Evolutionary conservation across 2,797 vertebrate species (phyloP), one percentile per base, ranked within the genome.

Genomic region (Sebastolobus altivelis): DNA sequence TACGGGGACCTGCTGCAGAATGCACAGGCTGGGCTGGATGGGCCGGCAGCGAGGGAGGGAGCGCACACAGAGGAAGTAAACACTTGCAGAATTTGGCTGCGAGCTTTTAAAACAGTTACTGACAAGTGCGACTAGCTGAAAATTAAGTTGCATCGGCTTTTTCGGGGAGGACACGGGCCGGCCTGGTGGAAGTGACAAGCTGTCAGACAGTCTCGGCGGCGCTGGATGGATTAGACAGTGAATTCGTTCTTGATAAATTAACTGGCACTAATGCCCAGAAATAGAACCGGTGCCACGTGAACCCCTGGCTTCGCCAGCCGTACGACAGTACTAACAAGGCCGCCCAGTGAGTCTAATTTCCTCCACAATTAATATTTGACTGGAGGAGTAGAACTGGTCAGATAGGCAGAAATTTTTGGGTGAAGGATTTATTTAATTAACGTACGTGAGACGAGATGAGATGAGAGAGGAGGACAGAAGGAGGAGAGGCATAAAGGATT

Each of bases 331-430:
- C 87, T 92, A 91, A 94, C 90, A 92, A 88, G 85, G 74, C 88
- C 33, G 65, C 84, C 86, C 80, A 79, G 83, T 11, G 72, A 88
- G 81, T 92, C 76, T 89, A 79, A 93, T 94, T 91, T 93, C 84
- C 88, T 89, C 70, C 49, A 92, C 92, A 94, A 94, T 95, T 94
- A 92, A 93, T 94, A 92, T 89, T 87, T 92, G 80, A 93, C 84
- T 79, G 71, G 55, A 49, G 65, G 84, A 79, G 73, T 56, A 55
- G 72, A 79, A 87, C 81, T 72, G 75, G 67, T 87, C 82, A 75
- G 80, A 87, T 52, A 68, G 80, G 66, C 82, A 89, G 80, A 89
- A 88, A 81, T 75, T 85, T 91, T 88, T 83, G 78, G 80, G 74
- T 61, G 82, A 80, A 63, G 72, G 87, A 85, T 93, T 87, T 66